These are phyloP conservation scores for Suricata suricatta DNA, from an alignment of 2,113 vertebrate species.

Conservation along the genomic window DNA sequence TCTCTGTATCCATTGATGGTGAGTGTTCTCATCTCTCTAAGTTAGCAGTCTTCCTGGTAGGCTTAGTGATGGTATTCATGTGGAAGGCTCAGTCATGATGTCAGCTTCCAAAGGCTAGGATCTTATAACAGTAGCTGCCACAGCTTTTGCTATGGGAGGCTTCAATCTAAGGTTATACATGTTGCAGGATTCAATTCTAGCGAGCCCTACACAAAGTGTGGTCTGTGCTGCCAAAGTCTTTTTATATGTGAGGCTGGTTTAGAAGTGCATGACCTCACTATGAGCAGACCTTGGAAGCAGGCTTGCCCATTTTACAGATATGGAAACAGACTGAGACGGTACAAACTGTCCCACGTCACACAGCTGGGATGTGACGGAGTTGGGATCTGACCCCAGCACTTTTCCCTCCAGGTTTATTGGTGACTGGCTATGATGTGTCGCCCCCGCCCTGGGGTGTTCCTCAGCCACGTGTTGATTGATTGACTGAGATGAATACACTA, in stretches of 20 bases:
- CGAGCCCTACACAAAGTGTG: not conserved
- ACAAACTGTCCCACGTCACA: not conserved
- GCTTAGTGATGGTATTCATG: not conserved
- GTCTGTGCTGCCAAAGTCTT: not conserved
- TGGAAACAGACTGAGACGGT: not conserved
- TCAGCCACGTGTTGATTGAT: not conserved
- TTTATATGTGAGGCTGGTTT: no score
- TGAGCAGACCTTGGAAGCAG: not conserved
- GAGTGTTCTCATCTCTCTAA: not conserved
- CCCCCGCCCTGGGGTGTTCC: accelerated
- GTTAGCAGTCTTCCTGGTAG: not conserved
- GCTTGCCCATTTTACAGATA: not conserved
- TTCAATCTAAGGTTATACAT: accelerated
- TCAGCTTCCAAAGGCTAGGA: not conserved
- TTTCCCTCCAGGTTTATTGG: not conserved
- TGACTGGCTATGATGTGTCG: no score
- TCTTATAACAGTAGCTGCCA: not conserved
- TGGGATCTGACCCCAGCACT: not conserved
- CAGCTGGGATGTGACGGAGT: not conserved
- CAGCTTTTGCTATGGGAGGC: not conserved
- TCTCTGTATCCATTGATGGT: not conserved
- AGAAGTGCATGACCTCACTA: not conserved
- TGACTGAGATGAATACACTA: no score
- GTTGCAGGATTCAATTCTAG: not conserved
- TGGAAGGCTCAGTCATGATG: not conserved